A percentile compares a stretch with the other conserved stretches of the same genome.
These are phyloP conservation scores for Pipistrellus nathusii DNA, from an alignment of 2,797 vertebrate genomes.

Conservation along the genomic window DNA sequence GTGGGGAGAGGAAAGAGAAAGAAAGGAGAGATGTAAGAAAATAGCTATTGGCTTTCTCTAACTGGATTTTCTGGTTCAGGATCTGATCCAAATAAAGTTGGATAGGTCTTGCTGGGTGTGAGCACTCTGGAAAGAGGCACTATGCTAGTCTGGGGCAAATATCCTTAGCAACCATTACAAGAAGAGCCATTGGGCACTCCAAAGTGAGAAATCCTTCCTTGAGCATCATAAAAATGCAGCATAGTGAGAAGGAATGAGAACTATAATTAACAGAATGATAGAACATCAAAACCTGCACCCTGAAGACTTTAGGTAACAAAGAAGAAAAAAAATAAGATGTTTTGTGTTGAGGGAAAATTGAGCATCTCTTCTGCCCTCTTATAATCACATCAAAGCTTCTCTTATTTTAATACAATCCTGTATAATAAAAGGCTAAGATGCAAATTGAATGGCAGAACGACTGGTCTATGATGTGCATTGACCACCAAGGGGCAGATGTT, in stretches of 20 bases:
- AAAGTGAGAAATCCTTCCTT: background rate
- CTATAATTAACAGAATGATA: slow-evolving; percentile 12
- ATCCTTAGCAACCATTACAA: background rate
- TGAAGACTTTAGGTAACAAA: background rate
- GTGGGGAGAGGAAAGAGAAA: slow-evolving; percentile 13
- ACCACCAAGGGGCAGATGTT: no score
- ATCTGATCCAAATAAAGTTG: slow-evolving; percentile 10
- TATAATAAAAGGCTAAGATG: no score
- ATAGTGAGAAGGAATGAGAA: slow-evolving; percentile 21
- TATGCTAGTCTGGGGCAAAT: background rate
- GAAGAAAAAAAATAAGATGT: slow-evolving; percentile 16
- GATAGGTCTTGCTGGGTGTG: background rate
- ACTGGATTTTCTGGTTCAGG: slow-evolving; percentile 5
- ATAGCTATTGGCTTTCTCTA: slow-evolving; percentile 25
- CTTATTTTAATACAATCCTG: slow-evolving; percentile 56
- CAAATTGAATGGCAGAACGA: no score
- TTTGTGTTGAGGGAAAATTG: slow-evolving; percentile 50
- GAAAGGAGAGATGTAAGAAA: slow-evolving; percentile 2
- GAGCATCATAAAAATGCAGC: background rate
- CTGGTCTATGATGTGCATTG: no score
- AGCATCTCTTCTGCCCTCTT: slow-evolving; percentile 49
- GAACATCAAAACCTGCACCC: slow-evolving; percentile 10
- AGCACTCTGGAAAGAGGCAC: background rate
- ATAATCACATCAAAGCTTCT: slow-evolving; percentile 45
- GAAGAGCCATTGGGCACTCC: background rate